Percentiles rank a stretch among this genome's conserved stretches.
Evolutionary conservation across 2,113 vertebrate species (phyloP).

Genomic region (Ailurus styani): DNA sequence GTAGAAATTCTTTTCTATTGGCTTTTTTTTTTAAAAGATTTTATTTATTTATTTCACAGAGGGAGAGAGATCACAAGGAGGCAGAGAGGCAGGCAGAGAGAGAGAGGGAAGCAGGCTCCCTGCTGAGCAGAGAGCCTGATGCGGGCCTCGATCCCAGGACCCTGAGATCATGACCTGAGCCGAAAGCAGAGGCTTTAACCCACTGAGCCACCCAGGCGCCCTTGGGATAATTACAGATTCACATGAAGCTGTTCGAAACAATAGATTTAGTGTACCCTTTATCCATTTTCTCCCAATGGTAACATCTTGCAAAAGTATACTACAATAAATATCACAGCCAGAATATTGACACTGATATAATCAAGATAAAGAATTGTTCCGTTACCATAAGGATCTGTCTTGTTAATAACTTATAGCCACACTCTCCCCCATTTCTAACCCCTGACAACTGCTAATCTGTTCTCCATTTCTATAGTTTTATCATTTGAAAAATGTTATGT

Average conservation of each 20-base stretch:
- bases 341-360: not conserved
- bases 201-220: too few species aligned
- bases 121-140: too few species aligned
- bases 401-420: not conserved
- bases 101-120: too few species aligned
- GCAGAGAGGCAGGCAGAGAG: too few species aligned
- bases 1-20: not conserved
- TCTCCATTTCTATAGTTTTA: not conserved
- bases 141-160: too few species aligned
- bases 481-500: conserved; percentile 3
- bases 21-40: not conserved
- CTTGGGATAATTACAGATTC: not conserved
- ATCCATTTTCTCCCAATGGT: not conserved
- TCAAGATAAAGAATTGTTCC: not conserved
- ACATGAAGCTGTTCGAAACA: not conserved
- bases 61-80: too few species aligned
- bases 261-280: not conserved
- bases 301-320: not conserved
- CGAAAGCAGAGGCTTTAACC: too few species aligned
- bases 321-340: not conserved
- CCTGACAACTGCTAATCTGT: not conserved
- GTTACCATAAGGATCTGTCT: not conserved
- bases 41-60: too few species aligned
- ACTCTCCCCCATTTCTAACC: not conserved
- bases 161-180: too few species aligned